Conservation (phyloP, 2,797 vertebrate species). For the Fistularia tabacaria region DNA sequence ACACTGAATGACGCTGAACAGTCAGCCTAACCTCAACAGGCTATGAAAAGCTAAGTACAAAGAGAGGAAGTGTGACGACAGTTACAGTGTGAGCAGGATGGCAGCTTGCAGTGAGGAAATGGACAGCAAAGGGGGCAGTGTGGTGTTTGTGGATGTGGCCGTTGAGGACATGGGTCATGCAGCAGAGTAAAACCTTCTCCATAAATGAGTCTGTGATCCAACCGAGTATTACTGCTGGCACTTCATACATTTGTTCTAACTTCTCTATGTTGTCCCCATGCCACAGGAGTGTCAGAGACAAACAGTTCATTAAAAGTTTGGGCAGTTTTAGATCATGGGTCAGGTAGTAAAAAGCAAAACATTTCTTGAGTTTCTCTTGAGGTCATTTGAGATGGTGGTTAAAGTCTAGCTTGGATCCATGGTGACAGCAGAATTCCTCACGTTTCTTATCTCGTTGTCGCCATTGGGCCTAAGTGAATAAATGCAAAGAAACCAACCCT, state of each 20-base stretch:
- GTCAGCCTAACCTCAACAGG: background rate
- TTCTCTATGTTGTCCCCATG: slow-evolving; percentile 11
- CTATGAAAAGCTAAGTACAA: background rate
- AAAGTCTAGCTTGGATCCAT: slow-evolving; percentile 75
- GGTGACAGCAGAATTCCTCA: slow-evolving; percentile 77
- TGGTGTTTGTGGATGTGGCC: slow-evolving; percentile 20
- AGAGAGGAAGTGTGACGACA: slow-evolving; percentile 9
- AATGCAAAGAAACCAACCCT: slow-evolving; percentile 73
- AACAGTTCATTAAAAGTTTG: slow-evolving; percentile 20
- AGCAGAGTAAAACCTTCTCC: slow-evolving; percentile 29
- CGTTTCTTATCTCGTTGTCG: slow-evolving; percentile 76
- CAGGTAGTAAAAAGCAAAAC: slow-evolving; percentile 36
- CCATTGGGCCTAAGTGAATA: slow-evolving; percentile 76
- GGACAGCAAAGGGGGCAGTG: slow-evolving; percentile 3
- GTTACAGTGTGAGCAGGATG: slow-evolving; percentile 15
- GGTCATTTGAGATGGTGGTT: slow-evolving; percentile 76
- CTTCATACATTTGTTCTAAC: slow-evolving; percentile 14
- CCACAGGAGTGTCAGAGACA: slow-evolving; percentile 20
- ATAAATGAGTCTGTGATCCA: slow-evolving; percentile 28
- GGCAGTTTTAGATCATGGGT: slow-evolving; percentile 42
- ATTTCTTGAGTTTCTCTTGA: slow-evolving; percentile 60
- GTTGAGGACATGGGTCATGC: slow-evolving; percentile 35
- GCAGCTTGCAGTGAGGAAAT: background rate
- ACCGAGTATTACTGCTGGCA: slow-evolving; percentile 15
- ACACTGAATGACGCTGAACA: background rate